Conservation (phyloP, 1,140 invertebrate species). For the Triops cancriformis region DNA sequence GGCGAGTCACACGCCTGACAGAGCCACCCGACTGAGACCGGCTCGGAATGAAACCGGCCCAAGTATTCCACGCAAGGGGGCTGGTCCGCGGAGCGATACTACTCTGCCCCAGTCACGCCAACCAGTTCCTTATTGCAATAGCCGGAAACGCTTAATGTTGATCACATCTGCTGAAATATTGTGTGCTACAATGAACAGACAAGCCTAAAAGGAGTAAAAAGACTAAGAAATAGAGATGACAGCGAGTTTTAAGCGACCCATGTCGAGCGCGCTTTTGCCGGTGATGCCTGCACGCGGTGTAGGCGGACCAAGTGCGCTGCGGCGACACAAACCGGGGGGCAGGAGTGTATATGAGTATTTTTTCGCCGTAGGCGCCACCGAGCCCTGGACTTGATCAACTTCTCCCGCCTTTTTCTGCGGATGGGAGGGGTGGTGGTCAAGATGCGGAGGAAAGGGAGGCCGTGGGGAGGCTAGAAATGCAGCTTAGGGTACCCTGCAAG, state of each 20-base stretch:
- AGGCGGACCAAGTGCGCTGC: background rate
- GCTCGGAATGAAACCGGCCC: background rate
- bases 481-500: background rate
- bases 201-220: too few species aligned
- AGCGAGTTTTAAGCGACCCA: background rate
- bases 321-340: background rate
- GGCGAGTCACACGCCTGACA: background rate
- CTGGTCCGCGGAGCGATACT: background rate
- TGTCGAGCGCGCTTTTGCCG: background rate
- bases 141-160: background rate
- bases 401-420: background rate
- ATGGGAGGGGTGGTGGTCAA: background rate
- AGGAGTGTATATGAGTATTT: background rate
- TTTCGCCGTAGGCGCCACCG: slow-evolving; percentile 11
- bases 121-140: background rate
- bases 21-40: slow-evolving; percentile 2
- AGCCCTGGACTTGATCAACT: background rate
- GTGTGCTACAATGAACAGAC: too few species aligned
- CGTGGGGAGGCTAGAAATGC: background rate
- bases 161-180: background rate
- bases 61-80: background rate
- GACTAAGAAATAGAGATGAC: too few species aligned
- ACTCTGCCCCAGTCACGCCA: background rate
- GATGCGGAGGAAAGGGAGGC: background rate
- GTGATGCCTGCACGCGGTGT: background rate